Base-by-base conservation (phyloP, 2,888 invertebrate species). In the Drosophila acutilabella region DNA sequence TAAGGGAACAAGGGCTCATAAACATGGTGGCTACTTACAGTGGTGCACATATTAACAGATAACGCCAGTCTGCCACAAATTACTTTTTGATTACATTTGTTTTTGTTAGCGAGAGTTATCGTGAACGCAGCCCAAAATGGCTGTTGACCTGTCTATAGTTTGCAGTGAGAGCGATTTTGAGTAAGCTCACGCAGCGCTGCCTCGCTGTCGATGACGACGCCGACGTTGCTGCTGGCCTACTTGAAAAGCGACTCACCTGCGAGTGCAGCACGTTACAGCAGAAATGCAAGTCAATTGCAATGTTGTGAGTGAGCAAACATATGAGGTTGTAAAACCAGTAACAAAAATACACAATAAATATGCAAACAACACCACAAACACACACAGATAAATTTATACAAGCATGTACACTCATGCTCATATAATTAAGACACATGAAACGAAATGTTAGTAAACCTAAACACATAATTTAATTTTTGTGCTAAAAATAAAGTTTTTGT, bases 291-390 rank as follows among this genome's bases (percentile, higher is more conserved):
- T 65, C 53, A 69, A 70, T 64, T 64, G 66, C 58, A 71, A 16
- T 58, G 57, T 48, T 57, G 66, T 56, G 52, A 64, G 71, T 54
- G 56, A 69, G 62, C 79, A 76, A 75, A 79, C 77, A 82, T 58
- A 80, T 53, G 58, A 64, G 59, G 71, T 69, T 78, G 65, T 66
- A 57, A 64, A 80, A 76, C 68, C 64, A 83, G 68, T 65, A 66
- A 75, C 65, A 69, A 71, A 75, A 81, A 78, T 61, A 77, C 53
- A 80, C 65, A 71, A 71, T 83, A 67, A 87, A 86, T 69, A 83
- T 82, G 64, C 72, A 80, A 71, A 71, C 71, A 75, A 71, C 33
- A 72, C 60, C 60, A 41, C 44, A 45, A 10, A 54, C 48, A 44
- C 47, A 44, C 47, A 60, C 18, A 56, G 20, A 62, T 13, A 16